These are phyloP conservation scores for Neopipo cinnamomea DNA, from an alignment of 2,113 vertebrate species.

Conservation along the genomic window DNA sequence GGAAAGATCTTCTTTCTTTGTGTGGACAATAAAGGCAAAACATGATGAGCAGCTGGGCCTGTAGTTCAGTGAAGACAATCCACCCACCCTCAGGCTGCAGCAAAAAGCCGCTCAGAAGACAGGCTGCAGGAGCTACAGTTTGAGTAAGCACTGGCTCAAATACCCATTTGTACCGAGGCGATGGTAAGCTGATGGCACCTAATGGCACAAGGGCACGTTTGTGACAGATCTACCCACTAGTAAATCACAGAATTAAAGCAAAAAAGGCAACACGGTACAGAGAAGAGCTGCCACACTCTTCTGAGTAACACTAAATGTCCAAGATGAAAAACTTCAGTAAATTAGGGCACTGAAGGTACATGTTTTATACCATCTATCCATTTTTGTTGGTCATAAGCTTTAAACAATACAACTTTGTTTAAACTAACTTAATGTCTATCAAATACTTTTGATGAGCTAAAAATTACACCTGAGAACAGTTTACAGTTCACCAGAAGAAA, in stretches of 20 bases:
- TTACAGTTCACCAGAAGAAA: not conserved
- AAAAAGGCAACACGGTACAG: not conserved
- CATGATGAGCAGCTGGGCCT: not conserved
- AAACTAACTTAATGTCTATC: not conserved
- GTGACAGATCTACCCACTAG: not conserved
- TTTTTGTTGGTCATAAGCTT: not conserved
- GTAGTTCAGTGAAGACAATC: not conserved
- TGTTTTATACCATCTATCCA: not conserved
- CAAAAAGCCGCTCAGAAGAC: rapidly evolving
- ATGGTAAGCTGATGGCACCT: not conserved
- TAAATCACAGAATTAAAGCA: not conserved
- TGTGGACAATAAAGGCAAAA: not conserved
- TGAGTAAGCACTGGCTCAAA: not conserved
- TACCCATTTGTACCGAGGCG: rapidly evolving
- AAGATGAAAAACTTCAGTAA: not conserved
- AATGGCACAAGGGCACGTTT: not conserved
- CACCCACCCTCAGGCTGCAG: not conserved
- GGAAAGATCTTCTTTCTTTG: not conserved
- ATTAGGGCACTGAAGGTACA: not conserved
- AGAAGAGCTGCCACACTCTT: not conserved
- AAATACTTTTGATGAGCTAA: not conserved
- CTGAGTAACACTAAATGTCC: not conserved
- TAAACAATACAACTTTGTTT: not conserved
- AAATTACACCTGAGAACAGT: not conserved
- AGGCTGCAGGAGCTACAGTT: not conserved